phyloP scores from a whole-genome alignment of 2,113 vertebrate species.

The Hemiscyllium ocellatum region DNA sequence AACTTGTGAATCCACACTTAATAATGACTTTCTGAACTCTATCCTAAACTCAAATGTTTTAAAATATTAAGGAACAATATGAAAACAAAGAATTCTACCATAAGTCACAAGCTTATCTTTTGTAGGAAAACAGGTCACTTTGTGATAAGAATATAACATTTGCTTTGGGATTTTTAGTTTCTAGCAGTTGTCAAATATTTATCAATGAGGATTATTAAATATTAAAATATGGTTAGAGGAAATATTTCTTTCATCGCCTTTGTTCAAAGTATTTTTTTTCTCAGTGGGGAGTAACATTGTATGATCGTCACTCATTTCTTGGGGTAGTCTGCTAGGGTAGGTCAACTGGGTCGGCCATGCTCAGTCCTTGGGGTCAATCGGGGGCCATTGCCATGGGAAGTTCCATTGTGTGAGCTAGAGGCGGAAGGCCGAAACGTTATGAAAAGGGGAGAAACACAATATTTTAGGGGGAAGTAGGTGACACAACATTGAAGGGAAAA shows the following conservation, averaged over 20 bases:
- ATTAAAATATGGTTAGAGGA: neutral
- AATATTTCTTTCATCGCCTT: neutral
- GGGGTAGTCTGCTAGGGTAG: too few relatives aligned
- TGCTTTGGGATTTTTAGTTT: neutral
- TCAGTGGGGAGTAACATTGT: neutral
- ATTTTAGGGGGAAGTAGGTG: too few relatives aligned
- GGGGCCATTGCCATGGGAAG: too few relatives aligned
- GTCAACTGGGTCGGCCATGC: too few relatives aligned
- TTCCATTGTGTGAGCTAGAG: too few relatives aligned
- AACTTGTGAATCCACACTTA: neutral
- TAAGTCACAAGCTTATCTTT: neutral
- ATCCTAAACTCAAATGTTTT: neutral
- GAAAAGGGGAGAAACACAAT: too few relatives aligned
- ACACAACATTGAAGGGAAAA: too few relatives aligned
- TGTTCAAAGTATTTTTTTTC: neutral
- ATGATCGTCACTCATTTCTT: too few relatives aligned
- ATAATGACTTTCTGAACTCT: neutral
- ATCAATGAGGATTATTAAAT: neutral
- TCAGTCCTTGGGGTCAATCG: too few relatives aligned
- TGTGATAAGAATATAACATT: neutral
- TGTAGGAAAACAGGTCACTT: neutral
- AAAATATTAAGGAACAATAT: neutral
- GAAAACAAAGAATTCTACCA: neutral
- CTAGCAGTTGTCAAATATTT: neutral
- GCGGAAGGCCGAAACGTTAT: too few relatives aligned